phyloP scores from a whole-genome alignment of 2,797 vertebrate genomes.

The Columba guinea region DNA sequence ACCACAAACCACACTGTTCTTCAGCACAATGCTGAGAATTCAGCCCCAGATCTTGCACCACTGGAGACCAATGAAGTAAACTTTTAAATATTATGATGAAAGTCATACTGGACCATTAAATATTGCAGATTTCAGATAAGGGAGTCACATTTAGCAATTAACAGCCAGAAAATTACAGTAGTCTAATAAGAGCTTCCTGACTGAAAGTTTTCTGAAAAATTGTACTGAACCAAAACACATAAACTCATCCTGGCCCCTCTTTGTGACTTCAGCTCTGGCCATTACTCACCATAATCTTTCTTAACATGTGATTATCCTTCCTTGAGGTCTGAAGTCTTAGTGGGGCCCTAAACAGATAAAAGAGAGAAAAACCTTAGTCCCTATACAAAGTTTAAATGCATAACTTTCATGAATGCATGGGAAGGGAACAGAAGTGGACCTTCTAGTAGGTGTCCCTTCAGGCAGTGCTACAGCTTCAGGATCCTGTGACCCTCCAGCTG shows the following conservation, averaged over 20 bases:
- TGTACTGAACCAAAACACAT: background rate
- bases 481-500: background rate
- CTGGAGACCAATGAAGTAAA: constrained; percentile 75
- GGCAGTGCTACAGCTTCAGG: background rate
- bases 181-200: background rate
- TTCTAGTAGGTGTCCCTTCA: background rate
- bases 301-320: background rate
- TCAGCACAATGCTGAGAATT: constrained; percentile 74
- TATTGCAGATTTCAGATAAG: constrained; percentile 79
- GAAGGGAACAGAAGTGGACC: background rate
- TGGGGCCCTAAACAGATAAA: background rate
- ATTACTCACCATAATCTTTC: background rate
- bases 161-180: background rate
- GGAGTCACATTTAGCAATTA: constrained; percentile 27
- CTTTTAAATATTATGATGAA: constrained; percentile 71
- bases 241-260: background rate
- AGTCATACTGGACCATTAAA: constrained; percentile 60
- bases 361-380: background rate
- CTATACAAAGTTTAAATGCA: fast-evolving
- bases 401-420: background rate
- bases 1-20: constrained; percentile 42
- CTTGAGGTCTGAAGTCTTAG: background rate
- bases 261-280: background rate
- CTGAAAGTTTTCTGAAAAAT: background rate
- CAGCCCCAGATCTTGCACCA: constrained; percentile 71